Conservation (phyloP, 2,797 vertebrate species). For the Gorsachius magnificus region DNA sequence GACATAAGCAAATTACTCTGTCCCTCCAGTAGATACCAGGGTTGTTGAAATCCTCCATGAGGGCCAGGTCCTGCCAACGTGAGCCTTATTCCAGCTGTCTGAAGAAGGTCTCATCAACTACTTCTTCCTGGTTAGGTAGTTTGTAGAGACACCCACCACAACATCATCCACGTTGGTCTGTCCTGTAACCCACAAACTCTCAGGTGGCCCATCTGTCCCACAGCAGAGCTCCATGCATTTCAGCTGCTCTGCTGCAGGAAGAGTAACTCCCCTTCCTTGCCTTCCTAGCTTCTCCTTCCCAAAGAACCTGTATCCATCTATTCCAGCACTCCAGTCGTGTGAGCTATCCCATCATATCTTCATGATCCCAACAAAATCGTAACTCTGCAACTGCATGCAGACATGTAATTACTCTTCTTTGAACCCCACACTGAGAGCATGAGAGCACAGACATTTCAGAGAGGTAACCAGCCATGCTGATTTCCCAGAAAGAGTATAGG, state of each 20-base stretch:
- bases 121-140: neutral
- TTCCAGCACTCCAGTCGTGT: neutral
- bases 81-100: neutral
- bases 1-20: neutral
- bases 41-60: neutral
- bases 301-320: neutral
- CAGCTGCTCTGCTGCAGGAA: neutral
- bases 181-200: neutral
- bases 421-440: neutral
- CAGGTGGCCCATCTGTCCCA: neutral
- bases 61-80: neutral
- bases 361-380: neutral
- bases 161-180: neutral
- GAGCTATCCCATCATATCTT: neutral
- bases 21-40: neutral
- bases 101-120: neutral
- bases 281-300: neutral
- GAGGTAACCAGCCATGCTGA: neutral
- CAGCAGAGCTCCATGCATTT: neutral
- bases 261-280: neutral
- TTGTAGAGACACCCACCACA: neutral
- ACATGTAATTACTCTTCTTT: neutral
- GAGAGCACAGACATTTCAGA: neutral
- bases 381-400: neutral
- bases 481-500: neutral